These are phyloP conservation scores for Microdon myrmicae DNA, from an alignment of 2,888 invertebrate species.

Conservation along the genomic window DNA sequence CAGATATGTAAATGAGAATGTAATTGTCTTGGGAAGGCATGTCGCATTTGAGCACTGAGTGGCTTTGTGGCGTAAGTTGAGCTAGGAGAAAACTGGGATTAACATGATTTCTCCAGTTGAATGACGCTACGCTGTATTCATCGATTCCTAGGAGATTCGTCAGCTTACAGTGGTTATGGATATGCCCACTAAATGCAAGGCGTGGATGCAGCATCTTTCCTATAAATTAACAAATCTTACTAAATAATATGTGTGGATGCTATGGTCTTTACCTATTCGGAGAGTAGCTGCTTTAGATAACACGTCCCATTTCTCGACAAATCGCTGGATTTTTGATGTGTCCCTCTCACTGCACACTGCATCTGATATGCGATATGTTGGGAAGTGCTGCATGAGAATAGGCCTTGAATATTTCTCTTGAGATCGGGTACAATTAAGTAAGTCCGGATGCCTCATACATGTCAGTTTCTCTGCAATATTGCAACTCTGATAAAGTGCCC, in stretches of 20 bases:
- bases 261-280: conserved; percentile 68
- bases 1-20: conserved; percentile 25
- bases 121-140: conserved; percentile 90
- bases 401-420: conserved; percentile 76
- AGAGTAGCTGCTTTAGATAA: conserved; percentile 86
- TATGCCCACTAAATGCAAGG: conserved; percentile 88
- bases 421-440: conserved; percentile 65
- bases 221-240: conserved; percentile 70
- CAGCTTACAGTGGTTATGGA: conserved; percentile 88
- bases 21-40: conserved; percentile 70
- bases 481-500: not conserved
- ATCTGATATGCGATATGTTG: conserved; percentile 90
- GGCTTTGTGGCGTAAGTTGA: conserved; percentile 77
- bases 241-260: not conserved
- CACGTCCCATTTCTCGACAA: conserved; percentile 90
- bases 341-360: conserved; percentile 83
- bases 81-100: conserved; percentile 91
- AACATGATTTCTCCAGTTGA: conserved; percentile 94
- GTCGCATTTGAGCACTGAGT: conserved; percentile 80
- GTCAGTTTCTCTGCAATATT: conserved; percentile 53
- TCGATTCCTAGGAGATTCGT: conserved; percentile 70
- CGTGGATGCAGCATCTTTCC: conserved; percentile 77
- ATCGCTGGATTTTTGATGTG: conserved; percentile 76
- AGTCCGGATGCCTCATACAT: conserved; percentile 51
- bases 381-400: conserved; percentile 91